These are phyloP conservation scores for Argyresthia goedartella DNA, from an alignment of 2,888 invertebrate genomes.

Conservation along the genomic window DNA sequence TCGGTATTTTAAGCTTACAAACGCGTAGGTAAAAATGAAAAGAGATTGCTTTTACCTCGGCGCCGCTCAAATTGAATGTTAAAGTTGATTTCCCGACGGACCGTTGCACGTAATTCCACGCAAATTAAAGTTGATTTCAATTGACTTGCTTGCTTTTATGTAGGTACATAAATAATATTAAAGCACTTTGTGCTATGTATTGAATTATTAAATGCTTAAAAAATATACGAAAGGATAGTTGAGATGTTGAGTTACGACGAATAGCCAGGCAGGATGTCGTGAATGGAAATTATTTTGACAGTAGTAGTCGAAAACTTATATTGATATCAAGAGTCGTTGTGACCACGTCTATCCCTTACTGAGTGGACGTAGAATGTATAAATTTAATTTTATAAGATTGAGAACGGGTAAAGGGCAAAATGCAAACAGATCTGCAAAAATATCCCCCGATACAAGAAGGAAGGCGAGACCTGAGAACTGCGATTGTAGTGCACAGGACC, in stretches of 20 bases:
- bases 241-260: too few relatives aligned
- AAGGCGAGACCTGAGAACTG: too few relatives aligned
- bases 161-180: background rate
- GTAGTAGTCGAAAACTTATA: too few relatives aligned
- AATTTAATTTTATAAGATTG: too few relatives aligned
- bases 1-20: background rate
- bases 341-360: too few relatives aligned
- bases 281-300: too few relatives aligned
- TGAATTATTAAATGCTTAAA: background rate
- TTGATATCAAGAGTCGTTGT: too few relatives aligned
- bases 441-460: too few relatives aligned
- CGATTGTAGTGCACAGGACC: too few relatives aligned
- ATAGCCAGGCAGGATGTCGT: too few relatives aligned
- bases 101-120: conserved; percentile 46
- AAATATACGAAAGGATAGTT: too few relatives aligned
- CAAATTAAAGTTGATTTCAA: conserved; percentile 60
- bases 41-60: conserved; percentile 64
- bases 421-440: background rate
- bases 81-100: conserved; percentile 68
- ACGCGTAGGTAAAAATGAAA: conserved; percentile 19
- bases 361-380: too few relatives aligned
- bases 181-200: background rate
- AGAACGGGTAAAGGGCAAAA: background rate
- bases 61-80: conserved; percentile 60
- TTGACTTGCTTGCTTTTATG: conserved; percentile 36